Evolutionary conservation across 2,888 invertebrate genomes (phyloP).

Genomic region (Andrena dorsata): DNA sequence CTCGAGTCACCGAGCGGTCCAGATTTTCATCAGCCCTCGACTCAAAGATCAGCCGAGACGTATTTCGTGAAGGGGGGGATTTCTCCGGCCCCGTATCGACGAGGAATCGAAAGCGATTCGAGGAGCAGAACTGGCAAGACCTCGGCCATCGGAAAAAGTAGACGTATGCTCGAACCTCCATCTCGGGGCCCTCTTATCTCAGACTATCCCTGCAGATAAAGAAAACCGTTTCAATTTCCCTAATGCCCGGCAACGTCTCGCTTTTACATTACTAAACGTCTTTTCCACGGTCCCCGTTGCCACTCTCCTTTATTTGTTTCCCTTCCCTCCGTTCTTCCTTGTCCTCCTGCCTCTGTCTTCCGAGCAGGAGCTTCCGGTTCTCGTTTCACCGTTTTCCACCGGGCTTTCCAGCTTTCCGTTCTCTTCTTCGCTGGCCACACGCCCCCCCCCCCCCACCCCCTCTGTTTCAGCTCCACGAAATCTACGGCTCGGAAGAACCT

Average conservation of each 20-base stretch:
- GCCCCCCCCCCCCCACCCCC: constrained; percentile 1
- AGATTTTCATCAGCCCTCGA: constrained; percentile 17
- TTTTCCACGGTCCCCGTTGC: constrained; percentile 23
- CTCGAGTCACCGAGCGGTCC: neutral
- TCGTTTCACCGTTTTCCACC: constrained; percentile 19
- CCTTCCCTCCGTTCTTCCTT: constrained; percentile 4
- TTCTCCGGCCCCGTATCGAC: constrained; percentile 22
- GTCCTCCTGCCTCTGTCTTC: neutral
- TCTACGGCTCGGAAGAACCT: constrained; percentile 55
- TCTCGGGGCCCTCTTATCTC: constrained; percentile 34
- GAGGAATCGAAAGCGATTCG: constrained; percentile 29
- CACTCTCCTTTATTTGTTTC: constrained; percentile 69
- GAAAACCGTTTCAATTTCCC: constrained; percentile 84
- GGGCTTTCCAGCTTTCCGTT: neutral
- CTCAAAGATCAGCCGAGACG: neutral
- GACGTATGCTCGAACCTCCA: constrained; percentile 39
- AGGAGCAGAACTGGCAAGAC: constrained; percentile 9
- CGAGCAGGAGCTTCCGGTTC: constrained; percentile 22
- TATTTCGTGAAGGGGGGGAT: constrained; percentile 11
- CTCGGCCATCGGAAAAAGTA: constrained; percentile 31
- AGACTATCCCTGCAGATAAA: constrained; percentile 71
- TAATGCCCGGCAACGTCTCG: constrained; percentile 79
- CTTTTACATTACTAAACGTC: constrained; percentile 74
- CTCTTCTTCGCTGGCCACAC: neutral
- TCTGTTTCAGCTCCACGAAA: constrained; percentile 26